Evolutionary conservation across 1,140 invertebrate genomes (phyloP), one percentile per base, ranked within the genome.

Genomic region (Calephelis virginiensis): DNA sequence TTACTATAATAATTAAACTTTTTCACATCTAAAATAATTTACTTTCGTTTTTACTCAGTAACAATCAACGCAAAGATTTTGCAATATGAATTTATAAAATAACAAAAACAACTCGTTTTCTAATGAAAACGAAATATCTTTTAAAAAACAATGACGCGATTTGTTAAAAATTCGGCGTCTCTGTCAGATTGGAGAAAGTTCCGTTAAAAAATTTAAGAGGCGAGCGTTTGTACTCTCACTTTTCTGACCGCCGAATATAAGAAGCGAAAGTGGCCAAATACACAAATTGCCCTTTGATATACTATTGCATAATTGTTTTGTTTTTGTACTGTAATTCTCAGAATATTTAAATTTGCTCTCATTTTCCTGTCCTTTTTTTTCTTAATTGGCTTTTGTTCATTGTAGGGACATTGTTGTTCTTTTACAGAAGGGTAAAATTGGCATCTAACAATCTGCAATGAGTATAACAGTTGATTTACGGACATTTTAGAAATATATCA

Each of bases 201-300:
- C 45, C 43, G 63, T 65, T 53, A 59, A 65, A 65, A 65, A 56
- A 56, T 65, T 50, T 65, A 65, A 65, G 63, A 65, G 50, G 50
- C 63, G 48, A 73, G 53, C 8, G 40, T 43, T 38, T 59, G 50
- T 17, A 59, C 77, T 81, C 75, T 81, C 78, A 77, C 81, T 83
- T 80, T 80, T 74, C 49, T 76, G 48, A 69, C 68, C 70, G 43
- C 45, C 67, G 59, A 60, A 46, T 59, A 69, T 65, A 74, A 82
- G 48, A 53, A 64, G 63, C 63, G 80, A 82, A 82, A 82, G 80
- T 71, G 74, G 70, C 56, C 37, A 59, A 59, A 59, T 69, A 73
- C 64, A 73, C 75, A 62, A 74, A 78, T 71, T 67, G 63, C 67
- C 65, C 71, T 71, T 53, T 61, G 28, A 50, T 56, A 14, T 28